Evolutionary conservation across 35 echinoderm and acorn worm species (phyloP), one percentile per base, ranked within the genome.

Genomic region (Amphiura filiformis): DNA sequence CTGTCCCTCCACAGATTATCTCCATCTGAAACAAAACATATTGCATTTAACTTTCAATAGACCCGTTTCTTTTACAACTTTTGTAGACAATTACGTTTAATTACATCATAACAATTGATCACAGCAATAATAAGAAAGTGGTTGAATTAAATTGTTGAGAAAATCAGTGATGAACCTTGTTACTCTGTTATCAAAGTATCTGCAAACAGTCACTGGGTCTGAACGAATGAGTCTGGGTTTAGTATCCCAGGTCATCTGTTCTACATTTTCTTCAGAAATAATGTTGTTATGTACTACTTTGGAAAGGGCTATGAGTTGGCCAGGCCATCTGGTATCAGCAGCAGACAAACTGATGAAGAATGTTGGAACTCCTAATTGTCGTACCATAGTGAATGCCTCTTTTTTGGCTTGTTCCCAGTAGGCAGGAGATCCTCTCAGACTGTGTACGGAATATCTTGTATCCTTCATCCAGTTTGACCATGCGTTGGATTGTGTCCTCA

Each of bases 101-200:
- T n/a, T n/a, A n/a, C n/a, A n/a, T n/a, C n/a, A n/a, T n/a, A n/a
- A n/a, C n/a, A n/a, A n/a, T n/a, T n/a, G n/a, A n/a, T n/a, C n/a
- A n/a, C n/a, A n/a, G n/a, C n/a, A n/a, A n/a, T n/a, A n/a, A n/a
- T n/a, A n/a, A n/a, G n/a, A n/a, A 85, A 78, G 75, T 56, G 83
- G 88, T 39, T 91, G 5, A 38, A 85, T 36, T 39, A 61, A 28
- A 33, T 81, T 80, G 38, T 92, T 32, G 31, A 94, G 91, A 4
- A 94, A 88, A 31, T 86, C n/a, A 39, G 41, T 80, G 0, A 90
- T 57, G 78, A 94, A 94, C 0, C 32, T 78, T 56, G 87, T 61
- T 26, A 91, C 76, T 84, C 89, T 78, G 57, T 86, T 44, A 39
- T 94, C 84, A 86, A 95, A 95, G 75, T n/a, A 95, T 85, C 83